These are phyloP conservation scores for Holothuria glaberrima DNA, from an alignment of 35 echinoderm and acorn worm genomes.

Conservation along the genomic window DNA sequence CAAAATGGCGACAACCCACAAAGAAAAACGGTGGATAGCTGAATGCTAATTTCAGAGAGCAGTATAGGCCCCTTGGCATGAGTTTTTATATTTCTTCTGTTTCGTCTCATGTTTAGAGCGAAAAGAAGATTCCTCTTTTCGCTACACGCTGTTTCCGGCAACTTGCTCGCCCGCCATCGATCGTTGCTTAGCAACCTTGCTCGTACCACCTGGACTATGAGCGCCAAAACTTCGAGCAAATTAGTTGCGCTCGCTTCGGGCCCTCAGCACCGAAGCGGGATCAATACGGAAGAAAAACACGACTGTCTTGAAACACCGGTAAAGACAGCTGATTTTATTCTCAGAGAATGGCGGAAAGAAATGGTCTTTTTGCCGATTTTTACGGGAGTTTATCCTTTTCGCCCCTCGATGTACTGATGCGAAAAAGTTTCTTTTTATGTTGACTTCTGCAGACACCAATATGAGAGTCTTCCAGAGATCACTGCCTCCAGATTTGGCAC, in stretches of 20 bases:
- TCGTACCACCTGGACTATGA: constrained; percentile 50
- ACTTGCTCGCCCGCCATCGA: constrained; percentile 47
- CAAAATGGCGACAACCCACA: constrained; percentile 33
- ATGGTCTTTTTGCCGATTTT: constrained; percentile 51
- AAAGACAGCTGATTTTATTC: constrained; percentile 55
- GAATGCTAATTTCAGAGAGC: constrained; percentile 37
- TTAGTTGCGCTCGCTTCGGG: constrained; percentile 60
- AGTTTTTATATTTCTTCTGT: constrained; percentile 51
- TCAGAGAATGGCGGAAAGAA: not conserved
- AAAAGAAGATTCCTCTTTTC: constrained; percentile 44
- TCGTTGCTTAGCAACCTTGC: constrained; percentile 57
- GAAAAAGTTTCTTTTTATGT: constrained; percentile 26
- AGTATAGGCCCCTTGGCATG: constrained; percentile 45
- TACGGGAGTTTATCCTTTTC: constrained; percentile 44
- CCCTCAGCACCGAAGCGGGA: constrained; percentile 1
- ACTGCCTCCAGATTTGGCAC: not conserved
- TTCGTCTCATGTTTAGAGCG: constrained; percentile 28
- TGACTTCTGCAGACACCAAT: constrained; percentile 29
- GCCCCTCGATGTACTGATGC: constrained; percentile 26
- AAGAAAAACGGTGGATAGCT: constrained; percentile 35
- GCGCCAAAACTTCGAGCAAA: constrained; percentile 55
- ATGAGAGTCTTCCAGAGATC: not conserved
- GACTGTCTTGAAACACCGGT: constrained; percentile 36
- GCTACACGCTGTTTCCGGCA: constrained; percentile 43
- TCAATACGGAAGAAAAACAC: constrained; percentile 58